Conservation (phyloP, 2,888 invertebrate genomes). For the Palloptera scutellata region DNA sequence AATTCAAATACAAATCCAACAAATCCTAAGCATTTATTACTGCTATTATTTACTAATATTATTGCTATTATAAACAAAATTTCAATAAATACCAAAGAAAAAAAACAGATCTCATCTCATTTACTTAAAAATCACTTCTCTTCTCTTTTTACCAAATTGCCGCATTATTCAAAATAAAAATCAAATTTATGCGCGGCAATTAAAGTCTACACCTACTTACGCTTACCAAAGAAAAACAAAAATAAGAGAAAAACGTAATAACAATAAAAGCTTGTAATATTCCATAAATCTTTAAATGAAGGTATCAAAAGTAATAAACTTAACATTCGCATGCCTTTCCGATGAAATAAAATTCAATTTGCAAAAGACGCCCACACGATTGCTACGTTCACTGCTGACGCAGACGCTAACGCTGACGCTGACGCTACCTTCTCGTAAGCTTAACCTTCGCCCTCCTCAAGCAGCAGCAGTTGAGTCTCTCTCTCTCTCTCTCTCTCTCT, state of each 20-base stretch:
- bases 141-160: background rate
- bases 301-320: too few species aligned
- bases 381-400: background rate
- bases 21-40: constrained; percentile 3
- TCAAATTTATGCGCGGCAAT: too few species aligned
- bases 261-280: too few species aligned
- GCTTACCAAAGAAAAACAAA: too few species aligned
- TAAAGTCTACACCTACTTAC: too few species aligned
- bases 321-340: too few species aligned
- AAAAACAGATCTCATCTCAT: background rate
- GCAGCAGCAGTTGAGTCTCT: background rate
- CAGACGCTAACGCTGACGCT: background rate
- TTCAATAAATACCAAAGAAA: too few species aligned
- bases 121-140: background rate
- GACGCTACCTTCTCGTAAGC: background rate
- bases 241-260: too few species aligned
- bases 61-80: background rate
- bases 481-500: too few species aligned
- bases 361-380: constrained; percentile 5
- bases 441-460: background rate
- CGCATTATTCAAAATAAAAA: background rate
- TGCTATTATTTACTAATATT: background rate
- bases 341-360: constrained; percentile 9
- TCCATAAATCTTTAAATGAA: too few species aligned
- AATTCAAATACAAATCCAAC: background rate